phyloP scores from a whole-genome alignment of 2,888 invertebrate species.

The Rotaria sp. region DNA sequence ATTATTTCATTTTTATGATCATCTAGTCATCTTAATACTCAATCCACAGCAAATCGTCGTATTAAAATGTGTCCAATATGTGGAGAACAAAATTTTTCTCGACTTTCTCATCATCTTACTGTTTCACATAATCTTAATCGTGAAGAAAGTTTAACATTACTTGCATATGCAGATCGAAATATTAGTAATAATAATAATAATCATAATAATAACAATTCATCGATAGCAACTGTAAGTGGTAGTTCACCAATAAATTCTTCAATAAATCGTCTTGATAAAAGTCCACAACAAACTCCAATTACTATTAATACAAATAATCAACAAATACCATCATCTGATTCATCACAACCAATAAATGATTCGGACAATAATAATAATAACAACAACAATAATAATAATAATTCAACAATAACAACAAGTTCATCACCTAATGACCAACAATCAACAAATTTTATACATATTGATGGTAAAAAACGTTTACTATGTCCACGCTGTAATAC shows the following conservation, averaged over 20 bases:
- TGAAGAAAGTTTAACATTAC: conserved; percentile 16
- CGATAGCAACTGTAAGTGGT: not conserved
- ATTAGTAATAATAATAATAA: not conserved
- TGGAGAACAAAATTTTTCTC: not conserved
- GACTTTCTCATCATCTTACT: conserved; percentile 20
- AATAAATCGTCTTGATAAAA: not conserved
- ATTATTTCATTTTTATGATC: not conserved
- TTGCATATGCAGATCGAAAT: not conserved
- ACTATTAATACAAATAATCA: conserved; percentile 21
- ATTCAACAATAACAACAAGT: not conserved
- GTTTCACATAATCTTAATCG: conserved; percentile 22
- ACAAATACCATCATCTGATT: not conserved
- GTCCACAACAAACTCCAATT: conserved; percentile 19
- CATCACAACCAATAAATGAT: not conserved
- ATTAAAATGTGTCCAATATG: not conserved
- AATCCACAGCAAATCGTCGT: conserved; percentile 10
- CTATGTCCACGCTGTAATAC: conserved; percentile 19
- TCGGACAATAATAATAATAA: not conserved
- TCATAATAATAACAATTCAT: not conserved
- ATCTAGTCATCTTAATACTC: not conserved
- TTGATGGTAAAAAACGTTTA: conserved; percentile 23
- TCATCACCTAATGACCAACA: conserved; percentile 1
- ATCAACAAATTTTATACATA: not conserved
- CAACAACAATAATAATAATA: not conserved
- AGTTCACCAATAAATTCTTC: not conserved